Percentiles rank a stretch among this genome's conserved stretches.
Conservation (phyloP, 2,888 invertebrate genomes). For the Tetragonisca angustula region DNA sequence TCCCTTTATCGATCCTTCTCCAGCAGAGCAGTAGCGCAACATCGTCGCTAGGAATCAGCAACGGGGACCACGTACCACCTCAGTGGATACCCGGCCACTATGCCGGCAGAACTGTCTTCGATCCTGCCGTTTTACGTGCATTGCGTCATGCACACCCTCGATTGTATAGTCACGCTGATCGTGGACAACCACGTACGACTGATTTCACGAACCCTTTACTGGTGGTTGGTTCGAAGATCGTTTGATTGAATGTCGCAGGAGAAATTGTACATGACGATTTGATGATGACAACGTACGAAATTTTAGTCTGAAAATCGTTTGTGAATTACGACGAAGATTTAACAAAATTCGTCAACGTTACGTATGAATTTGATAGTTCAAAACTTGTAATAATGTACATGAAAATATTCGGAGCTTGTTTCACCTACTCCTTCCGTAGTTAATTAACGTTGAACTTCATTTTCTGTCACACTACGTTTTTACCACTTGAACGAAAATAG, state of each 20-base stretch:
- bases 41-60: conserved; percentile 67
- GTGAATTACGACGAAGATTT: too few species aligned
- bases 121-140: conserved; percentile 67
- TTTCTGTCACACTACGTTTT: not conserved
- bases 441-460: not conserved
- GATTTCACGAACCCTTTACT: not conserved
- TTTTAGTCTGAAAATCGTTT: too few species aligned
- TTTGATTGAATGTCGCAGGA: not conserved
- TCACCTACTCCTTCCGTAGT: not conserved
- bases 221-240: not conserved
- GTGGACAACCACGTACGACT: conserved; percentile 17
- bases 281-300: too few species aligned
- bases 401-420: not conserved
- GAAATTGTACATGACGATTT: not conserved
- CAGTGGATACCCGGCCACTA: conserved; percentile 83
- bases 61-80: conserved; percentile 60
- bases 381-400: not conserved
- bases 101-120: conserved; percentile 79
- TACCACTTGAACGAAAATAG: not conserved
- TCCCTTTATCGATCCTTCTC: conserved; percentile 80
- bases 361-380: not conserved
- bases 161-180: conserved; percentile 8
- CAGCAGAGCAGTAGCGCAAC: conserved; percentile 64
- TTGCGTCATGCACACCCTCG: conserved; percentile 67
- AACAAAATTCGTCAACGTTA: too few species aligned